Conservation (phyloP, 2,888 invertebrate species). For the Parnassius mnemosyne region DNA sequence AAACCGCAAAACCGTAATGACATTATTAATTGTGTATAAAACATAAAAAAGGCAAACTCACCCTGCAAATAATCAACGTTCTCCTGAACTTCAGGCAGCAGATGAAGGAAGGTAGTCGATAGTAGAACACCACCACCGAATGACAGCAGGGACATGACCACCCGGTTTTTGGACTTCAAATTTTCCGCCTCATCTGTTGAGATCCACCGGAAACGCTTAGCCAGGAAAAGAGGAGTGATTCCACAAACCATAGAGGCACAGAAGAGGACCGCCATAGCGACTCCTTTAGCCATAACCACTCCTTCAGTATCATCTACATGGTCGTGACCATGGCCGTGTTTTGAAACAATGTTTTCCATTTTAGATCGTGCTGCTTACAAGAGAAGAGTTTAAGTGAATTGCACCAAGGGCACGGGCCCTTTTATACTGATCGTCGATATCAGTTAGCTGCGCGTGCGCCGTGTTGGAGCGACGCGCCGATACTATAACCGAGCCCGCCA, state of each 20-base stretch:
- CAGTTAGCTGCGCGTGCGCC: constrained; percentile 58
- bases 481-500: constrained; percentile 54
- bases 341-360: constrained; percentile 32
- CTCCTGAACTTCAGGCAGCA: constrained; percentile 89
- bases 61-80: constrained; percentile 82
- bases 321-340: constrained; percentile 36
- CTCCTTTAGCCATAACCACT: constrained; percentile 85
- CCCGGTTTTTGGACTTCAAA: constrained; percentile 68
- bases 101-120: constrained; percentile 89
- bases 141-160: constrained; percentile 84
- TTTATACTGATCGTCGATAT: constrained; percentile 61
- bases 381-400: constrained; percentile 41
- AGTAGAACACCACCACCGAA: constrained; percentile 92
- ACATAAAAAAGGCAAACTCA: constrained; percentile 45
- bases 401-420: constrained; percentile 47
- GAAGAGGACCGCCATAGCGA: constrained; percentile 89
- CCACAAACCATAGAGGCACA: constrained; percentile 88
- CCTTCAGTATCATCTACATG: constrained; percentile 58
- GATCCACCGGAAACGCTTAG: constrained; percentile 83
- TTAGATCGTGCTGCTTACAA: constrained; percentile 28
- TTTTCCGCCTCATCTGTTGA: constrained; percentile 67
- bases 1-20: too few species aligned
- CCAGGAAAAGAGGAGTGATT: constrained; percentile 85
- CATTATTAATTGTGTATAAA: too few species aligned
- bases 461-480: constrained; percentile 54